A percentile compares a stretch with the other conserved stretches of the same genome.
These are phyloP conservation scores for Dorcus parallelipipedus DNA, from an alignment of 2,888 invertebrate species.

Conservation along the genomic window DNA sequence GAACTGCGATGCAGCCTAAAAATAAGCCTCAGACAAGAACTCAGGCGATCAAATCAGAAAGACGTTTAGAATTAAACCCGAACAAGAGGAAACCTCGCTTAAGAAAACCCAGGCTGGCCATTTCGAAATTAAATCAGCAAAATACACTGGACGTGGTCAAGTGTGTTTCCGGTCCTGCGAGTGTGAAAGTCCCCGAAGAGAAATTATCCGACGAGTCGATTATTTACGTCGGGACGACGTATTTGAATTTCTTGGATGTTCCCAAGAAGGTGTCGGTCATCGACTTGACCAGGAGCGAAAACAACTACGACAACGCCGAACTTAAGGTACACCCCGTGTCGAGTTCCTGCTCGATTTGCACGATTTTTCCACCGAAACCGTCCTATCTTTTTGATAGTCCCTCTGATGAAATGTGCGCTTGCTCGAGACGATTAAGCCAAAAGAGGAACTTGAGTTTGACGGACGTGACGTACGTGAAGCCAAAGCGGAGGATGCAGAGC, in stretches of 20 bases:
- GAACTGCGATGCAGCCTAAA: not conserved
- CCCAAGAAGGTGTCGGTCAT: slow-evolving; percentile 10
- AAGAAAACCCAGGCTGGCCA: not conserved
- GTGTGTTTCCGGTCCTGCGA: not conserved
- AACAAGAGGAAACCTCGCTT: not conserved
- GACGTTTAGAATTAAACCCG: not conserved
- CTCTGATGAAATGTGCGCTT: slow-evolving; percentile 9
- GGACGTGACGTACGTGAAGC: not conserved
- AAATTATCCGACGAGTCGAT: slow-evolving; percentile 4
- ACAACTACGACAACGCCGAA: not conserved
- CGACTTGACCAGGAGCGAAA: slow-evolving; percentile 12
- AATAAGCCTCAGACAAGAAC: not conserved
- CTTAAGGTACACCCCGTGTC: slow-evolving; percentile 4
- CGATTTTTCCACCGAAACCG: slow-evolving; percentile 11
- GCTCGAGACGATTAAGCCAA: not conserved
- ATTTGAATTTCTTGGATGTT: not conserved
- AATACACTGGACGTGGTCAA: slow-evolving; percentile 4
- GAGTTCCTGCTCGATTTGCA: slow-evolving; percentile 10
- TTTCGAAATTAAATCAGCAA: not conserved
- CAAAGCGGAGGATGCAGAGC: too few relatives aligned
- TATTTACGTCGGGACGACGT: slow-evolving; percentile 10
- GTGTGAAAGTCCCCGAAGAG: not conserved
- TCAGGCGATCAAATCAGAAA: not conserved
- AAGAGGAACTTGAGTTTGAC: slow-evolving; percentile 9
- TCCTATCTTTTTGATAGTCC: slow-evolving; percentile 8